Conservation (phyloP, 2,888 invertebrate genomes). For the Cerceris ruficornis region DNA sequence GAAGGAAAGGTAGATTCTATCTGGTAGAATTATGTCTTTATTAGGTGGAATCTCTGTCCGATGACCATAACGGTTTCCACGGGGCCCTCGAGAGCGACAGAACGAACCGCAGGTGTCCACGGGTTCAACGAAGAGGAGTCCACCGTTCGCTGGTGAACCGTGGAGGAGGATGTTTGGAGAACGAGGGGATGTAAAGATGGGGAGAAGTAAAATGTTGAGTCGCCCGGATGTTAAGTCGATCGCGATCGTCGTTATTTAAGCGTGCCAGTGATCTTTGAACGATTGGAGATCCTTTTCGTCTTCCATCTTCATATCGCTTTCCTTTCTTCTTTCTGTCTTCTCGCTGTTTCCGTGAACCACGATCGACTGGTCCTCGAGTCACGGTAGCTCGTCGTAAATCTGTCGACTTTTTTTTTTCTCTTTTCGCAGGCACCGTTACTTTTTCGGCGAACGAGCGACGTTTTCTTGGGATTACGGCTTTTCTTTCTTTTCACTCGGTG, state of each 20-base stretch:
- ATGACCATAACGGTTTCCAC: slow-evolving; percentile 73
- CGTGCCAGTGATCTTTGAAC: slow-evolving; percentile 3
- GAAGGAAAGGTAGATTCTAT: slow-evolving; percentile 69
- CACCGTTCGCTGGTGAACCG: slow-evolving; percentile 9
- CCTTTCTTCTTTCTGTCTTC: neutral
- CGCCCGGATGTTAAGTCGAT: slow-evolving; percentile 19
- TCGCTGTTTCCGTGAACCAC: slow-evolving; percentile 4
- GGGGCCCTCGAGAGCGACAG: slow-evolving; percentile 19
- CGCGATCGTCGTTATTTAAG: slow-evolving; percentile 50
- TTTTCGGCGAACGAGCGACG: slow-evolving; percentile 47
- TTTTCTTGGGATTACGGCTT: slow-evolving; percentile 47
- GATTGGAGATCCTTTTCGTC: neutral
- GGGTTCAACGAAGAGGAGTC: no score
- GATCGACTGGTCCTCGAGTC: slow-evolving; percentile 37
- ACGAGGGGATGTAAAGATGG: slow-evolving; percentile 9
- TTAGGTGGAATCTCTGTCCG: slow-evolving; percentile 73
- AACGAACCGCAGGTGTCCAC: slow-evolving; percentile 70
- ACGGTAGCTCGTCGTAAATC: slow-evolving; percentile 65
- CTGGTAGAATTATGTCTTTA: slow-evolving; percentile 78
- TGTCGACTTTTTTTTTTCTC: slow-evolving; percentile 25
- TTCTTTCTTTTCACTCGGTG: slow-evolving; percentile 22
- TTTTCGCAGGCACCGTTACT: slow-evolving; percentile 65
- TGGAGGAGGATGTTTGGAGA: slow-evolving; percentile 17
- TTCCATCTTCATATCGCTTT: neutral
- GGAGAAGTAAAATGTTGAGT: neutral